Conservation (phyloP, 2,888 invertebrate species). For the Rhorus exstirpatorius region DNA sequence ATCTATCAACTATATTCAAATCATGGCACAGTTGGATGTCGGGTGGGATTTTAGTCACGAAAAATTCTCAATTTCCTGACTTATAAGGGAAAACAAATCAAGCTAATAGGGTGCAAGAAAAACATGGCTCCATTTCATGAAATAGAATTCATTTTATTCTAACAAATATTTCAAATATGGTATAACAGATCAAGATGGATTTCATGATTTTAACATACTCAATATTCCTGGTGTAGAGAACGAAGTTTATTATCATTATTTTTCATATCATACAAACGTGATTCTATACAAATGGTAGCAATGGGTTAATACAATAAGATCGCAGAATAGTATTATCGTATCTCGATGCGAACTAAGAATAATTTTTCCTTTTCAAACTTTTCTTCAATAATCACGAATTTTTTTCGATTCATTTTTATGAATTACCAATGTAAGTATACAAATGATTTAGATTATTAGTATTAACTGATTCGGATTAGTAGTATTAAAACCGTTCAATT, state of each 20-base stretch:
- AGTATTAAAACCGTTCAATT: constrained; percentile 43
- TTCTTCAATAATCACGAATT: background rate
- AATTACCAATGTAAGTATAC: constrained; percentile 42
- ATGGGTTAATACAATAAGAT: constrained; percentile 35
- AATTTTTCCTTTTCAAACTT: too few relatives aligned
- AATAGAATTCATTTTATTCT: constrained; percentile 62
- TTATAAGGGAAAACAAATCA: too few relatives aligned
- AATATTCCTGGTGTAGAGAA: constrained; percentile 53
- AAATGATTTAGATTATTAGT: constrained; percentile 44
- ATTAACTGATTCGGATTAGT: too few relatives aligned
- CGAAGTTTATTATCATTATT: constrained; percentile 35
- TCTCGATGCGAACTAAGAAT: constrained; percentile 33
- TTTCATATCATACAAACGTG: constrained; percentile 62
- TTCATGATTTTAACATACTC: constrained; percentile 46
- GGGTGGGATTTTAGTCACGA: too few relatives aligned
- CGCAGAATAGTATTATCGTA: constrained; percentile 19
- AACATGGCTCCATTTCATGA: too few relatives aligned
- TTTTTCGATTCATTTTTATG: constrained; percentile 8
- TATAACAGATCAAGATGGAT: constrained; percentile 61
- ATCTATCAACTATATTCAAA: too few relatives aligned
- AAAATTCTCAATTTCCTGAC: too few relatives aligned
- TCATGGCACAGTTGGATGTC: too few relatives aligned
- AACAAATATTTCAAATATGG: constrained; percentile 59
- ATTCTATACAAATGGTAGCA: constrained; percentile 62
- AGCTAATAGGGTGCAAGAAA: too few relatives aligned